Percentiles rank a stretch among this genome's conserved stretches.
Evolutionary conservation across 2,888 invertebrate genomes (phyloP).

Genomic region (Tuberolachnus salignus): DNA sequence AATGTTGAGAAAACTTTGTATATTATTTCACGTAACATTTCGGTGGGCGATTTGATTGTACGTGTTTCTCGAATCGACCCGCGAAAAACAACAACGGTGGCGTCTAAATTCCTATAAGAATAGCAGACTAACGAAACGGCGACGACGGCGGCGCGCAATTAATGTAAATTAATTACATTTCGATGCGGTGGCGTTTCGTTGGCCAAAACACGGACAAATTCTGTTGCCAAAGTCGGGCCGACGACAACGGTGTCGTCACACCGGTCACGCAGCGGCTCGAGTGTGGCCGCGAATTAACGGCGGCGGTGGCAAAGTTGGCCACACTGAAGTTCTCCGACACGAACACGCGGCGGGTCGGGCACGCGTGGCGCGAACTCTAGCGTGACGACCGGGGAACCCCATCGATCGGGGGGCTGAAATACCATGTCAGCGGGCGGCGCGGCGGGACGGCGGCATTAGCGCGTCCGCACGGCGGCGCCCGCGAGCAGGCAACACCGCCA

Average conservation of each 20-base stretch:
- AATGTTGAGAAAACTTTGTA: too few relatives aligned
- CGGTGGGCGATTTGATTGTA: too few relatives aligned
- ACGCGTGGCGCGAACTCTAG: constrained; percentile 43
- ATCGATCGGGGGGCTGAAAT: constrained; percentile 49
- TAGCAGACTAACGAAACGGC: too few relatives aligned
- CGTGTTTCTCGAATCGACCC: too few relatives aligned
- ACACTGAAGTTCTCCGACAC: not conserved
- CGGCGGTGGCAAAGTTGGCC: not conserved
- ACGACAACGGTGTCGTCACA: not conserved
- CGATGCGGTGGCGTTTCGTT: too few relatives aligned
- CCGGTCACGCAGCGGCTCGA: not conserved
- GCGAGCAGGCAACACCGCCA: constrained; percentile 25
- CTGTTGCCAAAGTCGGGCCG: too few relatives aligned
- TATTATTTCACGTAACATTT: too few relatives aligned
- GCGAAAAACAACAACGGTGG: too few relatives aligned
- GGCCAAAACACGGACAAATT: too few relatives aligned
- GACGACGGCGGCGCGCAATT: not conserved
- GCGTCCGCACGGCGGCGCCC: constrained; percentile 7
- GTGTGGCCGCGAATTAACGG: not conserved
- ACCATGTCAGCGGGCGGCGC: not conserved
- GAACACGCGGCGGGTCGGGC: not conserved
- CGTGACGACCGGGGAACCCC: constrained; percentile 41
- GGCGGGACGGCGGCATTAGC: not conserved
- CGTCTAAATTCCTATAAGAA: too few relatives aligned
- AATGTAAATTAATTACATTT: not conserved